Evolutionary conservation across 1,140 invertebrate species (phyloP), one percentile per base, ranked within the genome.

Genomic region (Rhynchophorus ferrugineus): DNA sequence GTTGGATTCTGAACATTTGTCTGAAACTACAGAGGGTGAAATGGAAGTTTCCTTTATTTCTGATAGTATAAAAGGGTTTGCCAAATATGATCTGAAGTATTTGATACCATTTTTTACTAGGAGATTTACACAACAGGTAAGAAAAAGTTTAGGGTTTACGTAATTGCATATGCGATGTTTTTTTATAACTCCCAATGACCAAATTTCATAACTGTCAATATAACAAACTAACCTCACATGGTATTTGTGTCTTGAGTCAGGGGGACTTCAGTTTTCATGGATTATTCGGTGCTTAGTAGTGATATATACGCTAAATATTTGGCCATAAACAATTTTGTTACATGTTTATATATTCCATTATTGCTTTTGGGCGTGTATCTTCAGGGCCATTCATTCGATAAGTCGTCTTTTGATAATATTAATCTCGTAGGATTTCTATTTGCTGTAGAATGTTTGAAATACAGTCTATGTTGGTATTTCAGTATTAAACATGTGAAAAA

Each of bases 91-190:
- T 73, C 77, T 90, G 41, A 92, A 93, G 67, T 96, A 95, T 73
- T 83, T 98, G 45, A 91, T 89, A 57, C 94, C 94, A 3, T 95
- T 96, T 69, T 96, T 98, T 67, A 96, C 92, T 1, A 76, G 93
- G 54, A 76, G 91, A 56, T 95, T 97, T 64, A 96, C 93, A 17
- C 90, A 95, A 70, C 83, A 89, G 77, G 84, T 86, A 65, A 70
- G n/a, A n/a, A 41, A 47, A 8, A 34, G n/a, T 34, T 34, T 8
- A 34, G 8, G n/a, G n/a, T n/a, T n/a, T n/a, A n/a, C n/a, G n/a
- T n/a, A n/a, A n/a, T n/a, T n/a, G n/a, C n/a, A n/a, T n/a, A n/a
- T n/a, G n/a, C n/a, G n/a, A n/a, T n/a, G n/a, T n/a, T n/a, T n/a
- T n/a, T n/a, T n/a, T n/a, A n/a, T n/a, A n/a, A n/a, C n/a, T n/a